These are phyloP conservation scores for Macrotis lagotis DNA, from an alignment of 2,113 vertebrate genomes.

Conservation along the genomic window DNA sequence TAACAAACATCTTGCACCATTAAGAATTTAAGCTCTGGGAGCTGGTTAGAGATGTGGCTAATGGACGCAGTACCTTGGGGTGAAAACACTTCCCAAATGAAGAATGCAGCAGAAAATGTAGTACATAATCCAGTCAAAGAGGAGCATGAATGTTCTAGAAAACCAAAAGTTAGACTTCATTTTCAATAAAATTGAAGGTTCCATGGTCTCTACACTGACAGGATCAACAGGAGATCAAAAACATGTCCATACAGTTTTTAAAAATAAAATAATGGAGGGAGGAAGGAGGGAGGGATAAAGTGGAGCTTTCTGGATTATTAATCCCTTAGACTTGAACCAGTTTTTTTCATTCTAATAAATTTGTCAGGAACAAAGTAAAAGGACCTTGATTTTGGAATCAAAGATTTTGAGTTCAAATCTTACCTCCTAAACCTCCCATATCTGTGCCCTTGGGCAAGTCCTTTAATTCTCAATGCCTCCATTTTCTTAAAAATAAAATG, in stretches of 20 bases:
- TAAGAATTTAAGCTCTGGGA: background rate
- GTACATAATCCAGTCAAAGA: background rate
- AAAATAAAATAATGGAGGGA: background rate
- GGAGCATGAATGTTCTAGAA: background rate
- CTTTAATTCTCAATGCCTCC: background rate
- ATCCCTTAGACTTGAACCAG: background rate
- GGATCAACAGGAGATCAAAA: background rate
- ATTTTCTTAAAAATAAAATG: background rate
- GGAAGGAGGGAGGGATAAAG: rapidly evolving
- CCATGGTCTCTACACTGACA: background rate
- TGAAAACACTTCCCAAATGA: background rate
- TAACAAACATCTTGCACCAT: background rate
- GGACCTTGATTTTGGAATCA: background rate
- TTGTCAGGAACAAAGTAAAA: background rate
- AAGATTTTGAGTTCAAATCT: background rate
- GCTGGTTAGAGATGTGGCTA: background rate
- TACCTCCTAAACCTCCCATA: background rate
- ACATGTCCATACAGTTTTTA: background rate
- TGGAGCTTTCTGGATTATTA: background rate
- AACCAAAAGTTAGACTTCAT: background rate
- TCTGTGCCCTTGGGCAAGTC: background rate
- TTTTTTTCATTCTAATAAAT: background rate
- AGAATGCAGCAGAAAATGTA: background rate
- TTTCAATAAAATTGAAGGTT: background rate
- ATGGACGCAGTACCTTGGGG: background rate